phyloP scores from a whole-genome alignment of 2,113 vertebrate genomes.

The Vulpes vulpes region DNA sequence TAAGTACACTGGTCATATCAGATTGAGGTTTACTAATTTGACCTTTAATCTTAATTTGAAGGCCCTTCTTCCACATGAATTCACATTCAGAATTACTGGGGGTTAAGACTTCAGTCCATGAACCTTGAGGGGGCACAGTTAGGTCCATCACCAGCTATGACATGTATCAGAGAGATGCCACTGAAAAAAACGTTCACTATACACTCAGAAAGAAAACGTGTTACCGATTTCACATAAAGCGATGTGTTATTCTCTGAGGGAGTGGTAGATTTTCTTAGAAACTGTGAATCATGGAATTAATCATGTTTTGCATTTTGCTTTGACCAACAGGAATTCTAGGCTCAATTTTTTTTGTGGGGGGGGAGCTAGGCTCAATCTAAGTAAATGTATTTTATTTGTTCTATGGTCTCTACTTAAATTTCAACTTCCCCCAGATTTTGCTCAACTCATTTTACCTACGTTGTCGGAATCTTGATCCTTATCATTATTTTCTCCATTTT shows the following conservation, averaged over 20 bases:
- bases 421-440: background rate
- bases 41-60: background rate
- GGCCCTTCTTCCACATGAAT: background rate
- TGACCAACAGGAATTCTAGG: background rate
- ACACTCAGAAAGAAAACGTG: background rate
- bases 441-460: background rate
- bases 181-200: background rate
- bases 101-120: background rate
- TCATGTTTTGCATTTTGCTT: background rate
- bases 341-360: background rate
- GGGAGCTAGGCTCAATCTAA: background rate
- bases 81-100: background rate
- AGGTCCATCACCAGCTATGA: background rate
- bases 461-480: constrained; percentile 6
- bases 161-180: background rate
- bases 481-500: background rate
- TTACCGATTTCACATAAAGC: background rate
- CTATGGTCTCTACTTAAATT: background rate
- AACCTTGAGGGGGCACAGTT: background rate
- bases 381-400: background rate
- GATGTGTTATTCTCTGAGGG: background rate
- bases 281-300: background rate
- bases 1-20: background rate
- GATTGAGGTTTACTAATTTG: background rate
- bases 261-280: background rate